A percentile compares a stretch with the other conserved stretches of the same genome.
These are phyloP conservation scores for Sphecodes monilicornis DNA, from an alignment of 2,888 invertebrate species.

Conservation along the genomic window DNA sequence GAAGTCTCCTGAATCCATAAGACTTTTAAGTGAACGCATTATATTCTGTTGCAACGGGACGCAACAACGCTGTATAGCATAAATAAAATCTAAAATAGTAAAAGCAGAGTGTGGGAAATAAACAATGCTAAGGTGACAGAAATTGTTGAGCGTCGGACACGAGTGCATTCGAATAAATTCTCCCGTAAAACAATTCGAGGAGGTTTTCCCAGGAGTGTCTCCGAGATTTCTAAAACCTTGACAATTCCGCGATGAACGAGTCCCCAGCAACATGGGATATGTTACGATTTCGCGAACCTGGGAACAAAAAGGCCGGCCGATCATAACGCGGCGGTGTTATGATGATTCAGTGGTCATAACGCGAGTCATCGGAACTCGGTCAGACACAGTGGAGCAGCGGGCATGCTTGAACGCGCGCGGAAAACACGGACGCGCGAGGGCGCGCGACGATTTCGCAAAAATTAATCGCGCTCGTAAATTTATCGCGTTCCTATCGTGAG, in stretches of 20 bases:
- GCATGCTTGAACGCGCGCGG: conserved; percentile 21
- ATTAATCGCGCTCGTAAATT: conserved; percentile 67
- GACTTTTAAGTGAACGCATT: background rate
- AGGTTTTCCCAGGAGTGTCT: conserved; percentile 7
- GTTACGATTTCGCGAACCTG: conserved; percentile 36
- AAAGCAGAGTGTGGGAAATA: background rate
- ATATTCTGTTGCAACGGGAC: too few species aligned
- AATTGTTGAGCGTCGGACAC: background rate
- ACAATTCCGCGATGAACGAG: conserved; percentile 36
- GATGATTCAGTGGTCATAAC: conserved; percentile 40
- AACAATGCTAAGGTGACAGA: background rate
- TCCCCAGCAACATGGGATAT: conserved; percentile 11
- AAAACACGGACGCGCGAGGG: background rate
- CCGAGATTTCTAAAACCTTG: conserved; percentile 56
- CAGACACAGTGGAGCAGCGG: conserved; percentile 13
- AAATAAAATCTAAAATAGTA: background rate
- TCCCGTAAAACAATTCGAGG: background rate
- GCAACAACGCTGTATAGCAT: background rate
- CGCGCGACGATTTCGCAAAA: conserved; percentile 74
- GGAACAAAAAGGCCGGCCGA: background rate
- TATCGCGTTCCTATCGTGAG: conserved; percentile 76
- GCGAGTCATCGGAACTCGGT: conserved; percentile 45
- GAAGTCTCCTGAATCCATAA: too few species aligned
- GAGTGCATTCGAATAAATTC: background rate
- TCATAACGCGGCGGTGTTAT: background rate